These are phyloP conservation scores for Amblyteles armatorius DNA, from an alignment of 2,888 invertebrate species.

Conservation along the genomic window DNA sequence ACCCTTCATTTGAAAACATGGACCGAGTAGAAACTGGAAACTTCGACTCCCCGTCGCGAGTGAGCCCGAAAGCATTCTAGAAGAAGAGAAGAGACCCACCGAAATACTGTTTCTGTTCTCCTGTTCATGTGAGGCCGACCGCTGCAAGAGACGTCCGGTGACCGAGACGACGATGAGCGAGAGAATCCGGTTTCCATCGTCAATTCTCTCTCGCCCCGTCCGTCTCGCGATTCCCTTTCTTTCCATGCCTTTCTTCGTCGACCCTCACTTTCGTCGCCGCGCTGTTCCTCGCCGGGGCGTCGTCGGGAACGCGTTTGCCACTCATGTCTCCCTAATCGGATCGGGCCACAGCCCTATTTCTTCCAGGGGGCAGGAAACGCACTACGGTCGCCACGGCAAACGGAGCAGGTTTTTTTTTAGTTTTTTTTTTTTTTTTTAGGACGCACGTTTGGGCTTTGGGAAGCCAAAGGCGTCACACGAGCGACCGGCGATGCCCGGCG, in stretches of 20 bases:
- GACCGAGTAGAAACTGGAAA: neutral
- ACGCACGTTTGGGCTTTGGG: no score
- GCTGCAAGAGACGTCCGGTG: conserved; percentile 72
- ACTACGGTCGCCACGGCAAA: neutral
- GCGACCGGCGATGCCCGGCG: conserved; percentile 8
- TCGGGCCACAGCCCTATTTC: conserved; percentile 57
- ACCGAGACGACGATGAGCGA: conserved; percentile 55
- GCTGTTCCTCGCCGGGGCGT: neutral
- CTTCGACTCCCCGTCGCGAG: neutral
- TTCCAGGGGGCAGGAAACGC: conserved; percentile 30
- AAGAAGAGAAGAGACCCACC: conserved; percentile 10
- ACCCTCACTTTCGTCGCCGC: conserved; percentile 5
- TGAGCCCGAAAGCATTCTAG: neutral
- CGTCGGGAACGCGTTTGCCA: conserved; percentile 1
- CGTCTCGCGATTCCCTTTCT: conserved; percentile 27
- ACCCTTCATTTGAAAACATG: no score
- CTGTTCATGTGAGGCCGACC: conserved; percentile 79
- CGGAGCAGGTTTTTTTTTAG: neutral
- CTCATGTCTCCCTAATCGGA: conserved; percentile 50
- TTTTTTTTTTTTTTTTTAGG: neutral
- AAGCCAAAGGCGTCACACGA: no score
- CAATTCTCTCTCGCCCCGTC: conserved; percentile 64
- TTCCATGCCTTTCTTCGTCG: conserved; percentile 14
- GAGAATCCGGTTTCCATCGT: conserved; percentile 60
- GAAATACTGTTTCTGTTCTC: conserved; percentile 70